These are phyloP conservation scores for Rhineura floridana DNA, from an alignment of 2,113 vertebrate species.

Conservation along the genomic window DNA sequence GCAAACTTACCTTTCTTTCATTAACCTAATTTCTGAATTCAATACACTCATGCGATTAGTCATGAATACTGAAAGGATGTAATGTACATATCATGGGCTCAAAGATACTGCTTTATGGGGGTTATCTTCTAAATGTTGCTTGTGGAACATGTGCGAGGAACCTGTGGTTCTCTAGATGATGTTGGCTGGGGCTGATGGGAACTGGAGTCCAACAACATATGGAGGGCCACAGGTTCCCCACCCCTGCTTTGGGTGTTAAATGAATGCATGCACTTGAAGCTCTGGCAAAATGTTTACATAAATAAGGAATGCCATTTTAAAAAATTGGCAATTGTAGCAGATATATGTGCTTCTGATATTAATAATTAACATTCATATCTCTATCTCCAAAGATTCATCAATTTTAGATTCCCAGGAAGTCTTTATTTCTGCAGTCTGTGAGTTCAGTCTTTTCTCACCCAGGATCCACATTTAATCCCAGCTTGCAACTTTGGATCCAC, in stretches of 20 bases:
- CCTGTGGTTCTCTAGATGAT: not conserved
- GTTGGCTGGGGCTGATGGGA: no score
- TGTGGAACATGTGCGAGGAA: not conserved
- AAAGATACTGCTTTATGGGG: accelerated
- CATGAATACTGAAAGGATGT: not conserved
- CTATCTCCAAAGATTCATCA: not conserved
- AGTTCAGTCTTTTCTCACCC: not conserved
- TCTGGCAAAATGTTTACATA: not conserved
- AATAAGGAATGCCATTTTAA: not conserved
- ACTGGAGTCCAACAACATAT: no score
- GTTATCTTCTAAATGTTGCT: not conserved
- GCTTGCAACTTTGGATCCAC: not conserved
- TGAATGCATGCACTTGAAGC: not conserved
- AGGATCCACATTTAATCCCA: not conserved
- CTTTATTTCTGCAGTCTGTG: not conserved
- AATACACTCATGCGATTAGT: conserved; percentile 12
- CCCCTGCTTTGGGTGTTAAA: not conserved
- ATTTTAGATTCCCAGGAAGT: not conserved
- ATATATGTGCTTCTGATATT: not conserved
- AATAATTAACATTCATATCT: accelerated
- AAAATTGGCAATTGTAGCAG: not conserved
- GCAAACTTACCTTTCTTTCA: not conserved
- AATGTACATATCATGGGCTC: not conserved
- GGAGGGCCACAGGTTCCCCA: no score
- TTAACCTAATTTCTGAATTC: conserved; percentile 18